A percentile compares a stretch with the other conserved stretches of the same genome.
Conservation (phyloP, 2,888 invertebrate species). For the Augiades crinisus region DNA sequence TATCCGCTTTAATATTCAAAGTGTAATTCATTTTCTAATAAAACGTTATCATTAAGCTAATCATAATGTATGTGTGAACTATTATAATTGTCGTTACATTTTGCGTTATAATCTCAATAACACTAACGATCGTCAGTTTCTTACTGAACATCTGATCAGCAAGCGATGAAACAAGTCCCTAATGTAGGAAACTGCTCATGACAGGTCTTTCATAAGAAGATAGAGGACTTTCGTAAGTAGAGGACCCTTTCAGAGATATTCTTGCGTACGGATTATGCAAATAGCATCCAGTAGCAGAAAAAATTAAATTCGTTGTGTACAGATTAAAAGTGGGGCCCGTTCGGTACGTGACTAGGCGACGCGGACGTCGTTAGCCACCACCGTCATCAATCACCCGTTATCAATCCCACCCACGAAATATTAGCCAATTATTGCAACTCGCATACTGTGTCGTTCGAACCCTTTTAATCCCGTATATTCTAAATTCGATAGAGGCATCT, state of each 20-base stretch:
- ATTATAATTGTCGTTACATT: no score
- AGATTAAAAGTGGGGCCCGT: constrained; percentile 8
- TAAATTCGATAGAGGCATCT: constrained; percentile 9
- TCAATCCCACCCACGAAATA: constrained; percentile 66
- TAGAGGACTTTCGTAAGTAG: no score
- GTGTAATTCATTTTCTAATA: no score
- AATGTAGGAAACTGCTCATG: no score
- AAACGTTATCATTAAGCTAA: no score
- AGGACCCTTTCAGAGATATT: not conserved
- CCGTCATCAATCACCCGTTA: constrained; percentile 72
- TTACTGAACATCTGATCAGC: no score
- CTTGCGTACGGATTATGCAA: constrained; percentile 1
- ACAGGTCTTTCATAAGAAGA: no score
- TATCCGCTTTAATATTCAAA: no score
- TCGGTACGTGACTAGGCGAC: constrained; percentile 18
- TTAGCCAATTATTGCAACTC: constrained; percentile 65
- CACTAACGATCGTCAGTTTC: no score
- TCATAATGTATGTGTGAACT: no score
- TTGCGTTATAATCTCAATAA: no score
- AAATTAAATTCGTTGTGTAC: constrained; percentile 9
- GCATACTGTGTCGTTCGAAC: constrained; percentile 52
- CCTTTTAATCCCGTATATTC: constrained; percentile 40
- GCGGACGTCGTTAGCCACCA: constrained; percentile 46
- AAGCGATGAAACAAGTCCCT: no score
- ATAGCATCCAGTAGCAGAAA: constrained; percentile 2